phyloP scores from a whole-genome alignment of 2,888 invertebrate species.

The Noctua janthina region DNA sequence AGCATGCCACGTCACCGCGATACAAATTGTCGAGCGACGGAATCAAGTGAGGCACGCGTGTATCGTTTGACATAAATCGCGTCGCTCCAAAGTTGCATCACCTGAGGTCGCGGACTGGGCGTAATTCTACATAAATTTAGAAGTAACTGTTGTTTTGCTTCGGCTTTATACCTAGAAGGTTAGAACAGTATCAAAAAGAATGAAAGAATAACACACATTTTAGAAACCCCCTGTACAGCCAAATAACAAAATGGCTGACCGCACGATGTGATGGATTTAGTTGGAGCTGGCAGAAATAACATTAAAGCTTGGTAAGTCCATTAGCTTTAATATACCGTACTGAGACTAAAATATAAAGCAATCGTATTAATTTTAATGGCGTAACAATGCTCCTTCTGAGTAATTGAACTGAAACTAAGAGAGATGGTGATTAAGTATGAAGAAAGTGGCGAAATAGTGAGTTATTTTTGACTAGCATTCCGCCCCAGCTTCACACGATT shows the following conservation, averaged over 20 bases:
- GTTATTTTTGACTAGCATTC: background rate
- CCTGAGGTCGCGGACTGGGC: background rate
- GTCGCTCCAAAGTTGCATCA: background rate
- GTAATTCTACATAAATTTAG: background rate
- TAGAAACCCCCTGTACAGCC: slow-evolving; percentile 2
- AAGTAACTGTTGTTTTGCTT: background rate
- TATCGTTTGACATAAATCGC: background rate
- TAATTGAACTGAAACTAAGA: slow-evolving; percentile 8
- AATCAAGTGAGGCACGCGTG: background rate
- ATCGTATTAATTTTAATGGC: slow-evolving; percentile 44
- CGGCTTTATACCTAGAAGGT: background rate
- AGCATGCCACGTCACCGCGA: background rate
- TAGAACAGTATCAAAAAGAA: background rate
- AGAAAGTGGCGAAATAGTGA: background rate
- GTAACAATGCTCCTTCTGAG: slow-evolving; percentile 16
- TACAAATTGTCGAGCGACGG: background rate
- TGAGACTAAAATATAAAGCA: slow-evolving; percentile 27
- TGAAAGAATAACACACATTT: background rate
- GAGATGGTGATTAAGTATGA: background rate
- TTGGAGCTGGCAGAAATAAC: slow-evolving; percentile 40
- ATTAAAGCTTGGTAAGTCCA: slow-evolving; percentile 42
- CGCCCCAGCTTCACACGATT: background rate
- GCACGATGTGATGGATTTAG: slow-evolving; percentile 39
- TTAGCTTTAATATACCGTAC: slow-evolving; percentile 45
- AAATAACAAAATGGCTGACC: slow-evolving; percentile 44